Conservation (phyloP, 2,113 vertebrate genomes). For the Glareola pratincola region DNA sequence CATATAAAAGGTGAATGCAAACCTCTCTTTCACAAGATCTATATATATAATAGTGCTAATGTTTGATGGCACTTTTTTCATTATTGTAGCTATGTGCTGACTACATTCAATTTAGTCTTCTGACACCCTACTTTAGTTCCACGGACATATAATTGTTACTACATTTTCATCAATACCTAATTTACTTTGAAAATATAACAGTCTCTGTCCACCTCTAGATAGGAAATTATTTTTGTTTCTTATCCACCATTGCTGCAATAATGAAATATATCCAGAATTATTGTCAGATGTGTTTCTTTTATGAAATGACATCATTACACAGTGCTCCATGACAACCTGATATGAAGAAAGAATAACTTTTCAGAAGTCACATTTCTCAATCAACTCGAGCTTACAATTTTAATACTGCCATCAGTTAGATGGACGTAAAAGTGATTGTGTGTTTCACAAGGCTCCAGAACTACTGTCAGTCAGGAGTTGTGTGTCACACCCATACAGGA, state of each 20-base stretch:
- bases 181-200: slow-evolving; percentile 15
- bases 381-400: slow-evolving; percentile 4
- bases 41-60: neutral
- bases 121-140: neutral
- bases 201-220: neutral
- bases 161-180: slow-evolving; percentile 11
- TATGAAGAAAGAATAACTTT: slow-evolving; percentile 17
- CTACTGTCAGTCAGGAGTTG: slow-evolving; percentile 19
- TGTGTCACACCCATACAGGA: neutral
- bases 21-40: neutral
- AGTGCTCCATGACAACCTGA: neutral
- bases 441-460: slow-evolving; percentile 37
- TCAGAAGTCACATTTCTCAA: slow-evolving; percentile 19
- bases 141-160: slow-evolving; percentile 14
- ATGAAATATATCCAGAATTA: slow-evolving; percentile 32
- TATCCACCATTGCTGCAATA: neutral
- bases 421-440: neutral
- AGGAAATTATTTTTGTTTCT: slow-evolving; percentile 16
- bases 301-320: slow-evolving; percentile 20
- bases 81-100: neutral
- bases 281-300: neutral
- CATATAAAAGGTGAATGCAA: neutral
- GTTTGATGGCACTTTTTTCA: neutral
- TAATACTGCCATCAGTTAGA: slow-evolving; percentile 43
- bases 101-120: neutral